Percentiles rank a stretch among this genome's conserved stretches.
Evolutionary conservation across 2,888 invertebrate species (phyloP).

Genomic region (Tenodera sinensis): DNA sequence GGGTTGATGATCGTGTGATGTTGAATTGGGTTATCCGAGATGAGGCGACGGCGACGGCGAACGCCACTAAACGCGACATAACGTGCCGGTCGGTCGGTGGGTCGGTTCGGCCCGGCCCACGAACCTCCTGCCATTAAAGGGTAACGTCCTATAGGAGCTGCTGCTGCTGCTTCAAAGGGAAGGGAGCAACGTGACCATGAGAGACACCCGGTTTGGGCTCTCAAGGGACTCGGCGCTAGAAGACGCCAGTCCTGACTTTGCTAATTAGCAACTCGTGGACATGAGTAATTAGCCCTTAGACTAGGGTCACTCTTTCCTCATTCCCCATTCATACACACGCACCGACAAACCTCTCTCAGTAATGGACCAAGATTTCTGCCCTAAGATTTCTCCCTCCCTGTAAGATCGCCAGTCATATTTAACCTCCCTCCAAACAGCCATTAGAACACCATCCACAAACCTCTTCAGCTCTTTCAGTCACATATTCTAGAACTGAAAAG

Average conservation of each 20-base stretch:
- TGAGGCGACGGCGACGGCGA: too few species aligned
- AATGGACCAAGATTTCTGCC: not conserved
- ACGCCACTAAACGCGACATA: not conserved
- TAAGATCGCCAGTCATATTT: not conserved
- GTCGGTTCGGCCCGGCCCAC: not conserved
- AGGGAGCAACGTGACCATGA: not conserved
- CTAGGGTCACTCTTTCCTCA: not conserved
- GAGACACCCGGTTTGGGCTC: not conserved
- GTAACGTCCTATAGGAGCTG: not conserved
- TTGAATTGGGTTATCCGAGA: not conserved
- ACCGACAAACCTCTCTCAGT: not conserved
- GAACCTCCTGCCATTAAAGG: conserved; percentile 1
- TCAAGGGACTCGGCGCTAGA: not conserved
- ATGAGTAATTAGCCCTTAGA: not conserved
- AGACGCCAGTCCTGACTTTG: not conserved
- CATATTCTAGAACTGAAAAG: too few species aligned
- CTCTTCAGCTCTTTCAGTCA: too few species aligned
- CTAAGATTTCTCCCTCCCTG: not conserved
- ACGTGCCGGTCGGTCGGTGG: too few species aligned
- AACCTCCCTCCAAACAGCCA: not conserved
- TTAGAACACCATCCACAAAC: too few species aligned
- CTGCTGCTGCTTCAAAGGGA: conserved; percentile 4
- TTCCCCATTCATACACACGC: not conserved
- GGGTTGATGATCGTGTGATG: too few species aligned
- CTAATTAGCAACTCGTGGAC: not conserved